These are phyloP conservation scores for Anas acuta DNA, from an alignment of 2,797 vertebrate species.

Conservation along the genomic window DNA sequence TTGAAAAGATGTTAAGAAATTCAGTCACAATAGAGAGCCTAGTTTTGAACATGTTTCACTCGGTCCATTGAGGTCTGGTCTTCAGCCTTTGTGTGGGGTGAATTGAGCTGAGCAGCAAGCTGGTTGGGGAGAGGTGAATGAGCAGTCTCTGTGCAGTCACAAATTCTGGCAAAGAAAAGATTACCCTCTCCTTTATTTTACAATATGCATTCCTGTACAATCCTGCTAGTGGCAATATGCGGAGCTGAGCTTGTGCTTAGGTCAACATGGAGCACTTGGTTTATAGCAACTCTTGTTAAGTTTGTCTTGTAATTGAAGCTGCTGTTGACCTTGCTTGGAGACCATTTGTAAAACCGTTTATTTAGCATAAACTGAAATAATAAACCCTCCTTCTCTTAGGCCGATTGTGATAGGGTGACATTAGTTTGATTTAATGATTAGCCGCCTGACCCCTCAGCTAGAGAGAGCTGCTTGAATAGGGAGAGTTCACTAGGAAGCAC, in stretches of 20 bases:
- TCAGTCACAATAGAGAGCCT: conserved; percentile 99
- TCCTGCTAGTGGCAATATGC: conserved; percentile 77
- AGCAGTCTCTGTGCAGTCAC: conserved; percentile 83
- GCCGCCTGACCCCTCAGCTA: conserved; percentile 88
- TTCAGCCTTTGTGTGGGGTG: conserved; percentile 96
- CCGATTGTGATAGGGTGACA: conserved; percentile 87
- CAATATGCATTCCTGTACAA: conserved; percentile 84
- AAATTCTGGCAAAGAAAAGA: conserved; percentile 85
- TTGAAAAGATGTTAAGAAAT: conserved; percentile 99
- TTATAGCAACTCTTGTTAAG: conserved; percentile 83
- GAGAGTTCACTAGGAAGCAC: conserved; percentile 85
- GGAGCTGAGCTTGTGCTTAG: conserved; percentile 77
- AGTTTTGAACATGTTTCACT: conserved; percentile 95
- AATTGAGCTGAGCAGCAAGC: conserved; percentile 90
- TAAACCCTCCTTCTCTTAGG: conserved; percentile 85
- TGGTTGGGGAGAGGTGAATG: conserved; percentile 87
- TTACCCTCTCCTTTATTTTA: conserved; percentile 82
- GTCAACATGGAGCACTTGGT: conserved; percentile 84
- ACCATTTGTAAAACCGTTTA: conserved; percentile 92
- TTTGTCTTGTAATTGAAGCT: conserved; percentile 85
- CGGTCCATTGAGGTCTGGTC: conserved; percentile 94
- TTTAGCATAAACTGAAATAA: conserved; percentile 89
- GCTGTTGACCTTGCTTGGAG: conserved; percentile 89
- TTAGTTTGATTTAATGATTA: conserved; percentile 96
- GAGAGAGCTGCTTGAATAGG: conserved; percentile 84